These are phyloP conservation scores for Hirundo rustica DNA, from an alignment of 2,797 vertebrate species.

Conservation along the genomic window DNA sequence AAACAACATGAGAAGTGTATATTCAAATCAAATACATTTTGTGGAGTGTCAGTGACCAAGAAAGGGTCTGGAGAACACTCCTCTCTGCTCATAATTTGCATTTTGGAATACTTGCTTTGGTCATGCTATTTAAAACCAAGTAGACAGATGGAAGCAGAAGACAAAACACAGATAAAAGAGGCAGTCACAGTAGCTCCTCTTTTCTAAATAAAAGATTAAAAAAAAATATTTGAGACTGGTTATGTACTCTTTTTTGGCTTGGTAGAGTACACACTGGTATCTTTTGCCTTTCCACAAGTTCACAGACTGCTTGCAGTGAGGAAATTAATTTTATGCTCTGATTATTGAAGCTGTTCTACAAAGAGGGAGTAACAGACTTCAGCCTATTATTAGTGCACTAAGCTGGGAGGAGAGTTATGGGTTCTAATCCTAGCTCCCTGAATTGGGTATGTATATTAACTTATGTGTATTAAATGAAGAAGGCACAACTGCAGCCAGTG, in stretches of 20 bases:
- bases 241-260: background rate
- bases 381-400: background rate
- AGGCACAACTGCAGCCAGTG: background rate
- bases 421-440: background rate
- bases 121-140: background rate
- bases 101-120: background rate
- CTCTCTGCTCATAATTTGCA: background rate
- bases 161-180: background rate
- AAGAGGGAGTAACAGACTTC: background rate
- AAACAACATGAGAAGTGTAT: background rate
- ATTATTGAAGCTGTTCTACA: conserved; percentile 5
- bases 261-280: background rate
- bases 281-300: background rate
- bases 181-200: background rate
- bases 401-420: background rate
- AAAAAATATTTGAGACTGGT: background rate
- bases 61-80: background rate
- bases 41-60: background rate
- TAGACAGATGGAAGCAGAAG: background rate
- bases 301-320: background rate
- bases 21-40: background rate
- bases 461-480: background rate
- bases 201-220: background rate
- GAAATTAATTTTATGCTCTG: conserved; percentile 30
- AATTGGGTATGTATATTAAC: background rate